Evolutionary conservation across 2,888 invertebrate genomes (phyloP).

Genomic region (Lochmaea capreae): DNA sequence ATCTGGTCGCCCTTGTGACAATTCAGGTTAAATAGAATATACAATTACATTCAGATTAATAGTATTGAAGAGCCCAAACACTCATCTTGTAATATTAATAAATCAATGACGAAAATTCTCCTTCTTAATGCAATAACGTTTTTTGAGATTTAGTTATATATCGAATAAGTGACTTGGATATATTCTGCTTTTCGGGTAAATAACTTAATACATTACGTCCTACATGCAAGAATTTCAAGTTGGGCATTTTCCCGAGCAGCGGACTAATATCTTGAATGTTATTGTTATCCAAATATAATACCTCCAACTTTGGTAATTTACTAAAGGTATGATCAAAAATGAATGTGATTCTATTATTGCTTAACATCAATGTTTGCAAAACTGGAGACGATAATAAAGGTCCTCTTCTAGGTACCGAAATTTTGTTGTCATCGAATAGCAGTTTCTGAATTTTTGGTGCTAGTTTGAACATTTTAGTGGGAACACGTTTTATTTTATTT

Average conservation of each 20-base stretch:
- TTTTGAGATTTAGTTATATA: slow-evolving; percentile 47
- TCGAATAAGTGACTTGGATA: slow-evolving; percentile 43
- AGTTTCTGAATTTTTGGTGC: slow-evolving; percentile 55
- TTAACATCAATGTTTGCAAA: slow-evolving; percentile 57
- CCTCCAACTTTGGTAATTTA: slow-evolving; percentile 53
- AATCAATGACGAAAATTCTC: not conserved
- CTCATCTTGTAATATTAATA: not conserved
- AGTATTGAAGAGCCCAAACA: not conserved
- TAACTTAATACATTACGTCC: slow-evolving; percentile 54
- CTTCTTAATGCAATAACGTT: not conserved
- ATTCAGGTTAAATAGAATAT: too few relatives aligned
- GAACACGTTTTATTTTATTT: slow-evolving; percentile 57
- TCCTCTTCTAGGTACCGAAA: slow-evolving; percentile 52
- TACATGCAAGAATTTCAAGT: slow-evolving; percentile 58
- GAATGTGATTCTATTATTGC: slow-evolving; percentile 55
- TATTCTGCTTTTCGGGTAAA: slow-evolving; percentile 45
- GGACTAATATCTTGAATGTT: slow-evolving; percentile 51
- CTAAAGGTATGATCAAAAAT: slow-evolving; percentile 54
- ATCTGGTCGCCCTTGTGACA: too few relatives aligned
- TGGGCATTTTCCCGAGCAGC: slow-evolving; percentile 52
- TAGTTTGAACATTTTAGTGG: slow-evolving; percentile 48
- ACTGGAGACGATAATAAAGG: slow-evolving; percentile 53
- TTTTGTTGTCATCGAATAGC: slow-evolving; percentile 49
- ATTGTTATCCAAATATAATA: slow-evolving; percentile 60
- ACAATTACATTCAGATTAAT: not conserved